These are phyloP conservation scores for Caenorhabditis brenneri DNA, from an alignment of 1,140 invertebrate species.

Conservation along the genomic window DNA sequence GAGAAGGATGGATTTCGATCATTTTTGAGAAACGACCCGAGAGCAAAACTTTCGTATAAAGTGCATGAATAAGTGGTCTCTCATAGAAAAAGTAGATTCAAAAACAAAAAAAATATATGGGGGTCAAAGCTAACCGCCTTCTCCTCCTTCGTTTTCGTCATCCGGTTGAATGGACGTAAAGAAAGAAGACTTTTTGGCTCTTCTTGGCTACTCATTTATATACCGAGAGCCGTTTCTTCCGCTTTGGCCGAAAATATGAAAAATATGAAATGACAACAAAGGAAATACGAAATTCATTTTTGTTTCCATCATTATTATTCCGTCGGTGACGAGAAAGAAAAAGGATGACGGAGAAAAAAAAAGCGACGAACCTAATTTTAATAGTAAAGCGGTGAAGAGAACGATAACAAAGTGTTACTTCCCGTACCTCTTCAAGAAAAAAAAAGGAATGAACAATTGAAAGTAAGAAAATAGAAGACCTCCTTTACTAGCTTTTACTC, in stretches of 20 bases:
- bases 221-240: background rate
- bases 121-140: background rate
- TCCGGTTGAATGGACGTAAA: slow-evolving; percentile 1
- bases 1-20: no score
- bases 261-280: background rate
- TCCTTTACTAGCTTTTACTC: slow-evolving; percentile 9
- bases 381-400: background rate
- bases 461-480: background rate
- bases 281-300: background rate
- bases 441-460: background rate
- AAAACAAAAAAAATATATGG: background rate
- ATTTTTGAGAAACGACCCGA: no score
- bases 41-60: background rate
- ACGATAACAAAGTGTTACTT: background rate
- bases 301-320: background rate
- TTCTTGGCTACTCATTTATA: background rate
- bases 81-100: background rate
- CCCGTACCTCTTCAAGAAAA: background rate
- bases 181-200: background rate
- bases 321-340: no score
- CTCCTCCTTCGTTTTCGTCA: background rate
- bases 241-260: background rate
- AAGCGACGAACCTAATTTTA: background rate
- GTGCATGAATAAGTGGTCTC: no score
- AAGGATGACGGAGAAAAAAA: background rate